Conservation (phyloP, 53 echinoderm and acorn worm species). For the Astropecten irregularis region DNA sequence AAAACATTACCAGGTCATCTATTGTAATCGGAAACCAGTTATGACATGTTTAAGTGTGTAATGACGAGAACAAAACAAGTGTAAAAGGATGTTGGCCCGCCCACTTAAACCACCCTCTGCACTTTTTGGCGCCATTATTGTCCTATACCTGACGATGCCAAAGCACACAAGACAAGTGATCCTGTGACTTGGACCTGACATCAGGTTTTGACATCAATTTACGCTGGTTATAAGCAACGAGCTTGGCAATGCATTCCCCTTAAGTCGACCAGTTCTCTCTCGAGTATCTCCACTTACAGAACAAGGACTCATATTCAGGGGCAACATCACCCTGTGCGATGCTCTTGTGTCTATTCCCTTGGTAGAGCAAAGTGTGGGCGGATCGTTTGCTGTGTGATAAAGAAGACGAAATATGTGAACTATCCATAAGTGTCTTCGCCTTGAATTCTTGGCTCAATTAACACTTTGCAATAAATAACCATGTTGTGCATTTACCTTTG, state of each 20-base stretch:
- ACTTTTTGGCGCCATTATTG: constrained; percentile 9
- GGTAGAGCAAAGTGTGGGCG: background rate
- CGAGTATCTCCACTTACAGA: background rate
- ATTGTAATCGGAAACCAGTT: background rate
- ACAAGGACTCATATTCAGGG: background rate
- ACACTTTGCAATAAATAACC: background rate
- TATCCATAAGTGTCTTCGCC: background rate
- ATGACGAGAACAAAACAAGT: background rate
- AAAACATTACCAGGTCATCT: no score
- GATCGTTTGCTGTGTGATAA: background rate
- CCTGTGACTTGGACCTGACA: background rate
- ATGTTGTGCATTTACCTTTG: background rate
- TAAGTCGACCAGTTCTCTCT: background rate
- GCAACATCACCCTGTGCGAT: background rate
- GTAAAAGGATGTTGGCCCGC: constrained; percentile 15
- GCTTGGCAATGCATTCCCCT: background rate
- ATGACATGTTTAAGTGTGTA: background rate
- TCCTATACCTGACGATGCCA: background rate
- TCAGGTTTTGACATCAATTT: background rate
- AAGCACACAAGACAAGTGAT: background rate
- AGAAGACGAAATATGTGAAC: background rate
- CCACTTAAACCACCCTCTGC: constrained; percentile 29
- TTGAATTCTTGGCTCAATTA: background rate
- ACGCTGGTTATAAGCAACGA: background rate
- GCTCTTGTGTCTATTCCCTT: constrained; percentile 4